Evolutionary conservation across 1,140 invertebrate species (phyloP), one percentile per base, ranked within the genome.

Genomic region (Dendrolimus kikuchii): DNA sequence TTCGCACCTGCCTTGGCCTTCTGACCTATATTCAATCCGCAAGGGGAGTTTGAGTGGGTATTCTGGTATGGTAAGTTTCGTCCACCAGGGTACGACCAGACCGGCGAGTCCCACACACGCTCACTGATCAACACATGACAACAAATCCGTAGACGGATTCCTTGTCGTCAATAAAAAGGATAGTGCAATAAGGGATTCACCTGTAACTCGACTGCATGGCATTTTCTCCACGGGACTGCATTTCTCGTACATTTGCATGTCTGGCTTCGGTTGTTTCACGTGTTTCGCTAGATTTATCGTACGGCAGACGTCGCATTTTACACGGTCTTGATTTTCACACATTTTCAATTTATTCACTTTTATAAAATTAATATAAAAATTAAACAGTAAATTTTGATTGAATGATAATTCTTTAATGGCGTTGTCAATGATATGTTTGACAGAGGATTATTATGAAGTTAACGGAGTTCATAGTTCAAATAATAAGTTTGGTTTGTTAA

Each of bases 171-270:
- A 23, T n/a, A 23, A 23, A 23, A 49, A 58, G 38, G 9, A 46
- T 41, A n/a, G 48, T 46, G 46, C 50, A 52, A 44, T 37, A 40
- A 10, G 49, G 41, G 49, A 43, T 8, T 46, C 54, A 81, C 80
- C 77, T 56, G 70, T 60, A 9, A 78, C 71, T 23, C 60, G 70
- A 45, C 65, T 47, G 48, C 77, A 79, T 46, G 66, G 62, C 37
- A 74, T 49, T 54, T 68, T 76, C 51, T 61, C 54, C 1, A 59
- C 56, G 3, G 71, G 74, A 38, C 57, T 68, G 52, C 80, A 81
- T 67, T 85, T 85, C 9, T 83, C 78, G 57, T 83, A 83, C 41
- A 83, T 62, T 52, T 83, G 75, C 78, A 83, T 83, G 50, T 82
- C 68, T 36, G 77, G 77, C 48, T 85, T 85, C 0, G 68, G 66